Evolutionary conservation across 2,113 vertebrate species (phyloP), one percentile per base, ranked within the genome.

Genomic region (Lampris megalopsis): DNA sequence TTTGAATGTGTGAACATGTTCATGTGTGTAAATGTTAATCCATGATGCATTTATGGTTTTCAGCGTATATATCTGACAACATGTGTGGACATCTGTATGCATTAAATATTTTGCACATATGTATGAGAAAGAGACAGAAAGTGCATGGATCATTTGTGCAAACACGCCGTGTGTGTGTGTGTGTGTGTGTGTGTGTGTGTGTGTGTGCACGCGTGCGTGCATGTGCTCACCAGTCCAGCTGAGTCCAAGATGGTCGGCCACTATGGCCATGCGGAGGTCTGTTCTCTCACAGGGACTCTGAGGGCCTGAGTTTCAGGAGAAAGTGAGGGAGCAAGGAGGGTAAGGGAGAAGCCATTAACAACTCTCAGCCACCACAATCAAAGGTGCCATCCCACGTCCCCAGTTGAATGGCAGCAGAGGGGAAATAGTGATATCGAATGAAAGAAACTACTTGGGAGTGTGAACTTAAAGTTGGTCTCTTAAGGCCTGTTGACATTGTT

Each of bases 201-300:
- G 9, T 58, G 7, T 47, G 24, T 42, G 9, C 37, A 8, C 4
- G 36, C 49, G 10, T 37, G 0, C n/a, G n/a, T 63, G 68, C 6
- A 48, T 2, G 11, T 5, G 68, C 96, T 95, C 94, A 99, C 98
- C 98, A 91, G 98, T 99, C 98, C 98, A 99, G 91, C 98, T 99
- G 92, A 99, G 96, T 92, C 98, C 98, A 79, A 99, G 95, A 85
- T 99, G 98, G 92, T 99, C 98, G 0, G 98, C 98, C 88, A 99
- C 98, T 92, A 99, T 99, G 66, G 98, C 97, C 97, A 98, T 99
- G 85, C 98, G 96, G 92, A 99, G 96, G 93, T 99, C 97, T 86
- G 98, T 99, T 85, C 97, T 96, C 90, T 99, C 98, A 90, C 98
- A 99, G 88, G 98, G 98, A 94, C 97, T 99, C 94, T 99, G 97